These are phyloP conservation scores for Drosophila nr. fundita DNA, from an alignment of 2,888 invertebrate species.

Conservation along the genomic window DNA sequence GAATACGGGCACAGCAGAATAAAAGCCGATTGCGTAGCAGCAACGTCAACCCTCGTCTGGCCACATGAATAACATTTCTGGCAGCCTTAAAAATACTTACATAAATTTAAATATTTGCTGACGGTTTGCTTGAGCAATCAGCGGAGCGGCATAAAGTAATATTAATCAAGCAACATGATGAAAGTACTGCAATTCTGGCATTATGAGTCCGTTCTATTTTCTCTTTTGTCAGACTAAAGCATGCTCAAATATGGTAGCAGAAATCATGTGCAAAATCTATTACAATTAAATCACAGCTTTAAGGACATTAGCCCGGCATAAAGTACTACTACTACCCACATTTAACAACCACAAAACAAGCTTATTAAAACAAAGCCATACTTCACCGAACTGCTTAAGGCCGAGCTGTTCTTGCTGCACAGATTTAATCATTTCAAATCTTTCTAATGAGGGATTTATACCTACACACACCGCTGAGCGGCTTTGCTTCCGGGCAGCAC, in stretches of 20 bases:
- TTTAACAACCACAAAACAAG: neutral
- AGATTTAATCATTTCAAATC: conserved; percentile 46
- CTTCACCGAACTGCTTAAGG: neutral
- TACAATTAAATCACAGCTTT: neutral
- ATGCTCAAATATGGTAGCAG: neutral
- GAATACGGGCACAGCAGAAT: conserved; percentile 25
- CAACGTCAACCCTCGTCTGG: conserved; percentile 68
- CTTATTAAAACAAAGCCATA: neutral
- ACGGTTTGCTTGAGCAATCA: conserved; percentile 42
- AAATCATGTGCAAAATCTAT: neutral
- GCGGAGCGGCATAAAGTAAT: conserved; percentile 29
- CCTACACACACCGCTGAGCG: conserved; percentile 30
- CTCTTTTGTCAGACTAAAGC: neutral
- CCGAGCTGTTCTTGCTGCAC: neutral
- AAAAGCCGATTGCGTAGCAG: conserved; percentile 51
- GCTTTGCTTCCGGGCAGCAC: neutral
- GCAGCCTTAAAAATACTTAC: conserved; percentile 57
- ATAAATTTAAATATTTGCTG: conserved; percentile 68
- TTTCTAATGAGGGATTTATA: conserved; percentile 56
- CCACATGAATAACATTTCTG: conserved; percentile 65
- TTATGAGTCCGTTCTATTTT: neutral
- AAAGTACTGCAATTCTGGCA: conserved; percentile 4
- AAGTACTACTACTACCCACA: neutral
- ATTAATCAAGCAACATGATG: conserved; percentile 34
- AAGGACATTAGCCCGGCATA: neutral